Evolutionary conservation across 2,797 vertebrate species (phyloP).

Genomic region (Gallinago stenura): DNA sequence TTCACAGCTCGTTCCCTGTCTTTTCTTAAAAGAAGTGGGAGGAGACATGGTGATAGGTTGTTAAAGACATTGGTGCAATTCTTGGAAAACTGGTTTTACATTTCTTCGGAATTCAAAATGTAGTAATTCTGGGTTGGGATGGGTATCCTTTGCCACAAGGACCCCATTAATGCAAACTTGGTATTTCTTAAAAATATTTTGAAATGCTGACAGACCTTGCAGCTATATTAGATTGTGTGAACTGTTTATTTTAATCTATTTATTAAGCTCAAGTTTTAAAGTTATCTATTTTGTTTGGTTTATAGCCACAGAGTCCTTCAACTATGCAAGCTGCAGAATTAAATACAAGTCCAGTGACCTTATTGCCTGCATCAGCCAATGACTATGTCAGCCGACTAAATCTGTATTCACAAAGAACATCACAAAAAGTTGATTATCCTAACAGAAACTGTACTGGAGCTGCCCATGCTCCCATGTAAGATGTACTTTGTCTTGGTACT

Average conservation of each 20-base stretch:
- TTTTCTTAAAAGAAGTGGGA: not conserved
- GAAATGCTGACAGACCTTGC: not conserved
- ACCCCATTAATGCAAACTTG: not conserved
- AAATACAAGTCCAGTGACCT: rapidly evolving
- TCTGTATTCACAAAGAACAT: rapidly evolving
- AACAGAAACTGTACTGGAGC: rapidly evolving
- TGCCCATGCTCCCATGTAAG: not conserved
- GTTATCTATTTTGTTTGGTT: not conserved
- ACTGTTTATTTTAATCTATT: not conserved
- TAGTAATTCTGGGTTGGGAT: not conserved
- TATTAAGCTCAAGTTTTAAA: not conserved
- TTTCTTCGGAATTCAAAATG: not conserved
- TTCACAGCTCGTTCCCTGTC: not conserved
- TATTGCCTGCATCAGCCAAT: rapidly evolving
- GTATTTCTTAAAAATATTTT: not conserved
- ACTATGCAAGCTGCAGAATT: not conserved
- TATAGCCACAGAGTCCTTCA: not conserved
- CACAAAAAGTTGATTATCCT: rapidly evolving
- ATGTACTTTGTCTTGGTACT: not conserved
- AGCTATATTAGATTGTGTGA: not conserved
- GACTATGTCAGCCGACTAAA: slow-evolving; percentile 20
- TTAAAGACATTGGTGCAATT: not conserved
- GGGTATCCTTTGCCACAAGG: not conserved
- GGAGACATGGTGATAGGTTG: not conserved
- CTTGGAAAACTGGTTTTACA: not conserved